Evolutionary conservation across 2,888 invertebrate species (phyloP), one percentile per base, ranked within the genome.

Genomic region (Spodoptera littoralis): DNA sequence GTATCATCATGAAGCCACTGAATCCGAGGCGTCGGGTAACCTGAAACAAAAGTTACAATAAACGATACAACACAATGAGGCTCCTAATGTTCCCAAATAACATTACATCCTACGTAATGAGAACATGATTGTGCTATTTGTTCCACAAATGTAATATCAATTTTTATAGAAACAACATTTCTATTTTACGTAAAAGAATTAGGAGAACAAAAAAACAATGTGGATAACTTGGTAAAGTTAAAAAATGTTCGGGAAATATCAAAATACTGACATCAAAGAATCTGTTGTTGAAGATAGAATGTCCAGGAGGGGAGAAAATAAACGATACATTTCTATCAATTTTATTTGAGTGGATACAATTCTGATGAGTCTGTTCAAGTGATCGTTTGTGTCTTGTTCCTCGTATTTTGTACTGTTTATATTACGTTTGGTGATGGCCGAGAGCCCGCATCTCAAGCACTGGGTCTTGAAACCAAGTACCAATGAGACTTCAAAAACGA

Each of bases 1-100:
- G 79, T 82, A 50, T 94, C 94, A 4, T 91, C 93, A 79, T 91
- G 91, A 53, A 91, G 86, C 95, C 95, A 95, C 61, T 93, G 92
- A 4, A 95, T 82, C 76, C 88, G 88, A 12, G 95, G 95, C 9
- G 87, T 88, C 8, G 95, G 95, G 55, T 88, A 90, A 48, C 95
- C 95, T 95, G 46, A n/a, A 79, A 80, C 43, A 65, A 77, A 50
- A 60, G 36, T 42, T 5, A 61, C 22, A 4, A 30, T 57, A 44
- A 47, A 47, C 4, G 18, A 22, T 12, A 42, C 48, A 67, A 60
- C 44, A 70, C 54, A 68, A 53, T 24, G 47, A 46, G 13, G 27
- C 12, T 43, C 50, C 42, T 24, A 54, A 47, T 57, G 73, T 60
- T 67, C n/a, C 13, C 24, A 55, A 74, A 74, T 51, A 54, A 48